Base-by-base conservation (phyloP, 2,888 invertebrate species). In the Cheilosia impressa region DNA sequence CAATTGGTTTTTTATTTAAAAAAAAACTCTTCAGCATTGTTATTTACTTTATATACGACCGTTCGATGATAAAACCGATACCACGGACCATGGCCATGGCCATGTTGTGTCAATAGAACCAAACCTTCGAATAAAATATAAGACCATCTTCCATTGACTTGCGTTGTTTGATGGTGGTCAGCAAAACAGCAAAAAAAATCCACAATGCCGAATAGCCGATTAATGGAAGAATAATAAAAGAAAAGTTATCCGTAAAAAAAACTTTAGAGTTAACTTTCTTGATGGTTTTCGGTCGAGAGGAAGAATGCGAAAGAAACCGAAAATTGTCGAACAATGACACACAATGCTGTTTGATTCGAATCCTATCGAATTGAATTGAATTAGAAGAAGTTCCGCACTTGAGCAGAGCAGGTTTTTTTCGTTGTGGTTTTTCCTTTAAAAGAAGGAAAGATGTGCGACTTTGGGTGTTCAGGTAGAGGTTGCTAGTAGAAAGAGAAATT, bases 291-390 rank as follows among this genome's bases (percentile, higher is more conserved):
- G 27, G 55, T 45, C 27, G 27, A 41, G 2, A 34, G 57, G 62
- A 19, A 38, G 27, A 43, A 41, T 55, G 9, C 31, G 27, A 45
- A 41, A 38, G 63, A 65, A 78, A 65, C 71, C 78, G 50, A 78
- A 71, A 78, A 78, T 69, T 52, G 77, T 62, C 71, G 47, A 65
- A 78, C 71, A 78, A 71, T 71, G 31, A 58, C 50, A n/a, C 27
- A 78, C 78, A 78, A 71, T 78, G 78, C 62, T 77, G 68, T 62
- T 77, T 69, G 69, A 69, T 76, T 10, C 66, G 75, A 66, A 52
- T 69, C 31, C 77, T 52, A 52, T 43, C 15, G 52, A 63, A 63
- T 63, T 38, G 50, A 78, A 78, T 69, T 78, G 82, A 78, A 65
- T 83, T 77, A 62, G 52, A 66, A 62, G 34, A 82, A 66, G 62